Evolutionary conservation across 2,888 invertebrate genomes (phyloP).

Genomic region (Dasysyrphus tricinctus): DNA sequence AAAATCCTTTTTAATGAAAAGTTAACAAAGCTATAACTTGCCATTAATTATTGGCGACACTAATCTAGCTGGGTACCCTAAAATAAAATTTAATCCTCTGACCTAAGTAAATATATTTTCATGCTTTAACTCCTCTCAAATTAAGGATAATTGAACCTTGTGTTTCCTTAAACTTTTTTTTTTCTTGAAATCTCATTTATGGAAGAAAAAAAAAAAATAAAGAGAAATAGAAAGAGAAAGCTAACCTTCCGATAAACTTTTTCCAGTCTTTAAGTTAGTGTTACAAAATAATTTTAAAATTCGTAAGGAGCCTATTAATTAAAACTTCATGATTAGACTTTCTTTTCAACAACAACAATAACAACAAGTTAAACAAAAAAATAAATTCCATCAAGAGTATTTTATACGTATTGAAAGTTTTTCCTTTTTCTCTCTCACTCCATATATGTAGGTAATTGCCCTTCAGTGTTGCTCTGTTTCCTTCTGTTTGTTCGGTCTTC

Average conservation of each 20-base stretch:
- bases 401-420: constrained; percentile 19
- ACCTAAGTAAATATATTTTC: constrained; percentile 33
- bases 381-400: constrained; percentile 39
- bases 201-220: neutral
- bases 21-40: constrained; percentile 9
- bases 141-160: constrained; percentile 29
- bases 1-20: neutral
- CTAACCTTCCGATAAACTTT: constrained; percentile 1
- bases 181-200: constrained; percentile 2
- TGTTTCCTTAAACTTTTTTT: neutral
- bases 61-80: neutral
- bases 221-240: neutral
- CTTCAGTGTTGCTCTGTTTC: constrained; percentile 28
- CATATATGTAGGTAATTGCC: constrained; percentile 54
- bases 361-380: neutral
- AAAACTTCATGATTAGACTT: constrained; percentile 48
- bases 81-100: neutral
- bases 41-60: constrained; percentile 7
- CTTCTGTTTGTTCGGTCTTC: neutral
- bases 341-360: constrained; percentile 16
- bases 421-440: constrained; percentile 4
- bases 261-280: neutral
- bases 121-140: constrained; percentile 27
- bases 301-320: constrained; percentile 47
- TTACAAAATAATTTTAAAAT: neutral